These are phyloP conservation scores for Fregetta grallaria DNA, from an alignment of 2,113 vertebrate genomes.

Conservation along the genomic window DNA sequence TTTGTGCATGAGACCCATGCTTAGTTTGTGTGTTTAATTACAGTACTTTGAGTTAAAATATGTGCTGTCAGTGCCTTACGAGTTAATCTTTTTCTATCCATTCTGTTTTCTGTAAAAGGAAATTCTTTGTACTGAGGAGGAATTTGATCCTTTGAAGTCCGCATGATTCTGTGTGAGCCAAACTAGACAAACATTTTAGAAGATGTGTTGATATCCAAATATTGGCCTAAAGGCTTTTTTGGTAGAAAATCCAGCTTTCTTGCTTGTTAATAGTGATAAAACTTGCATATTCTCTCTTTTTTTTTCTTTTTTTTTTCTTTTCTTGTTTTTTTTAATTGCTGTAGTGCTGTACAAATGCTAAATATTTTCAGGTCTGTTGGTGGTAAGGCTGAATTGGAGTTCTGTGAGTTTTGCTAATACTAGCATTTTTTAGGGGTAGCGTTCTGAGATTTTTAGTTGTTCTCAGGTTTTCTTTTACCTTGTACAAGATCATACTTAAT, in stretches of 20 bases:
- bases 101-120: background rate
- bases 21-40: background rate
- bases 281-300: background rate
- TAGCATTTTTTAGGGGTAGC: background rate
- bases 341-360: background rate
- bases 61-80: background rate
- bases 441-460: background rate
- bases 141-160: conserved; percentile 3
- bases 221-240: background rate
- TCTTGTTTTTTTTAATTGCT: background rate
- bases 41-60: background rate
- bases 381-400: background rate
- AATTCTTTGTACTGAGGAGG: background rate
- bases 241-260: background rate
- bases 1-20: background rate
- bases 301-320: background rate
- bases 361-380: background rate
- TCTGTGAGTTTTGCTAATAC: background rate
- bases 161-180: background rate
- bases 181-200: background rate
- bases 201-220: background rate
- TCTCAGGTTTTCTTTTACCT: background rate
- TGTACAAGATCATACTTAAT: background rate
- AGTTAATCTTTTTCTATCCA: background rate
- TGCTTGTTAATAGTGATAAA: background rate